Conservation (phyloP, 1,140 invertebrate species). For the Neodiprion lecontei region DNA sequence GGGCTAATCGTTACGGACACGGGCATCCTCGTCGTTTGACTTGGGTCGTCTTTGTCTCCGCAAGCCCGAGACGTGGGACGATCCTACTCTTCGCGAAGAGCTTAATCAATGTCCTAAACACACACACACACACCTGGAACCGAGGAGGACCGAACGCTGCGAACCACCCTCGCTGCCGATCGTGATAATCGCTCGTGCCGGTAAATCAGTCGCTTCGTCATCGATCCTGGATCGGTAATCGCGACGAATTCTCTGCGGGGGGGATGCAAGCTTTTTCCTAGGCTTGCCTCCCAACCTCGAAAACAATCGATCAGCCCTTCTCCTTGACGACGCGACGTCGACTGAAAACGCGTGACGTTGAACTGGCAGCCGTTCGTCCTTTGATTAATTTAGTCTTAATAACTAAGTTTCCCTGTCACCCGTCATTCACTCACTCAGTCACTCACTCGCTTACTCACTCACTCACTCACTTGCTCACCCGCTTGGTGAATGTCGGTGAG, state of each 20-base stretch:
- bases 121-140: neutral
- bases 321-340: neutral
- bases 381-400: neutral
- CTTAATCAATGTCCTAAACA: conserved; percentile 1
- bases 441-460: no score
- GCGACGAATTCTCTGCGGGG: neutral
- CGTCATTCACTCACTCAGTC: neutral
- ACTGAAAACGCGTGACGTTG: neutral
- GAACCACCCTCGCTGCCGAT: neutral
- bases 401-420: neutral
- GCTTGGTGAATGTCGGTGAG: no score
- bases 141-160: no score
- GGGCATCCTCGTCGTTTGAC: neutral
- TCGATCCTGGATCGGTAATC: neutral
- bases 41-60: neutral
- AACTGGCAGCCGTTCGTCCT: neutral
- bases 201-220: neutral
- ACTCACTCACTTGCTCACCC: no score
- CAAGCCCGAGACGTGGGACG: no score
- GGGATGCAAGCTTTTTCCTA: no score
- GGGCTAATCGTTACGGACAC: neutral
- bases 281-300: neutral
- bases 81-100: neutral
- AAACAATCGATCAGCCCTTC: neutral
- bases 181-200: neutral